Evolutionary conservation across 2,888 invertebrate species (phyloP).

Genomic region (Drosophila hawaiiensis): DNA sequence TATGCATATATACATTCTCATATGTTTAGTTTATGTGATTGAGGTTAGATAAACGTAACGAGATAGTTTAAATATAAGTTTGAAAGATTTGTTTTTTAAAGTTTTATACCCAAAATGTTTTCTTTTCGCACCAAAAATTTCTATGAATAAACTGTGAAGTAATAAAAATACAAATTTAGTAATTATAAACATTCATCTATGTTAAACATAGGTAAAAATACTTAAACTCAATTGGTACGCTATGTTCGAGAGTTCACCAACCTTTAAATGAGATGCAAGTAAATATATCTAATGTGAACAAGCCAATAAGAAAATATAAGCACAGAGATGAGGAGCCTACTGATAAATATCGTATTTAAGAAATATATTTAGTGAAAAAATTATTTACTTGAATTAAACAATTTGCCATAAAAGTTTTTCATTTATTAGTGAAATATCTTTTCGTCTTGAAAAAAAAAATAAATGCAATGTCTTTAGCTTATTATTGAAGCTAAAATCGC

Average conservation of each 20-base stretch:
- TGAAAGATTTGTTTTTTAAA: background rate
- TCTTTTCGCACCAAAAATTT: constrained; percentile 46
- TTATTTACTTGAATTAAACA: background rate
- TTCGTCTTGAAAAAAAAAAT: background rate
- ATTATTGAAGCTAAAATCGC: background rate
- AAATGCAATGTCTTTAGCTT: background rate
- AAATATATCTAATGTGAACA: background rate
- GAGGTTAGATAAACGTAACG: constrained; percentile 44
- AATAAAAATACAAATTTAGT: constrained; percentile 12
- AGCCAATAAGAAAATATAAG: background rate
- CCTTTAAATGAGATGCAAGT: constrained; percentile 1
- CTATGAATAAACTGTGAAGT: constrained; percentile 42
- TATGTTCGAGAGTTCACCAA: constrained; percentile 32
- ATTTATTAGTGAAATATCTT: background rate
- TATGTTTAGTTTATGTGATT: constrained; percentile 14
- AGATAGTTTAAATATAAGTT: constrained; percentile 31
- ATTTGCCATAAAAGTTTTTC: background rate
- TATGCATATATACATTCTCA: background rate
- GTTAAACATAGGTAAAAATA: background rate
- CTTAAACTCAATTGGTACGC: background rate
- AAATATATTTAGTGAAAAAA: too few relatives aligned
- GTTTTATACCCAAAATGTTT: constrained; percentile 26
- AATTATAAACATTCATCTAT: constrained; percentile 12
- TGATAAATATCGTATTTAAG: background rate
- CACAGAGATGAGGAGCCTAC: background rate